Evolutionary conservation across 2,888 invertebrate genomes (phyloP).

Genomic region (Tinea semifulvella): DNA sequence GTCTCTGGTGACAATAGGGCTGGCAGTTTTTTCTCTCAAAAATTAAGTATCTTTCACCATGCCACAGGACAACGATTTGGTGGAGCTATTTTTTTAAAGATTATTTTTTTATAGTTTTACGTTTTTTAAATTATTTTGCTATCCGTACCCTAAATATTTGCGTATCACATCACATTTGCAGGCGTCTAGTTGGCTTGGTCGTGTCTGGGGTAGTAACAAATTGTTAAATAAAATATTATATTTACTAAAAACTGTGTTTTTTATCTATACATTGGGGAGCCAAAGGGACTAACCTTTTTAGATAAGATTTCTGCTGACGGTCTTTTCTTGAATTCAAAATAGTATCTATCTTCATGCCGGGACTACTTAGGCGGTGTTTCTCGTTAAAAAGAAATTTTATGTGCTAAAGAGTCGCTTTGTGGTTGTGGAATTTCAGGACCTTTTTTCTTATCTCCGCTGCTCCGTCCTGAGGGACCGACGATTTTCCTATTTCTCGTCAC

Average conservation of each 20-base stretch:
- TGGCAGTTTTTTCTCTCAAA: too few relatives aligned
- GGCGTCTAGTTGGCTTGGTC: too few relatives aligned
- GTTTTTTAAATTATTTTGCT: too few relatives aligned
- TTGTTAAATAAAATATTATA: too few relatives aligned
- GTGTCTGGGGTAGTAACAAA: too few relatives aligned
- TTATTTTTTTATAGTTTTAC: too few relatives aligned
- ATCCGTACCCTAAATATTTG: too few relatives aligned
- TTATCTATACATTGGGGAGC: conserved; percentile 3
- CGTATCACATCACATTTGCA: too few relatives aligned
- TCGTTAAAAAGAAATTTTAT: conserved; percentile 21
- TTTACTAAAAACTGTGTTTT: conserved; percentile 2
- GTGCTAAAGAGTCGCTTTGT: conserved; percentile 19
- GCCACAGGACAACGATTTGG: too few relatives aligned
- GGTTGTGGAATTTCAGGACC: conserved; percentile 20
- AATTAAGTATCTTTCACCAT: too few relatives aligned
- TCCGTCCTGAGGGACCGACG: conserved; percentile 17
- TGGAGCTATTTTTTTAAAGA: too few relatives aligned
- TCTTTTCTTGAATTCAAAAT: conserved; percentile 13
- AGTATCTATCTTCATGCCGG: conserved; percentile 11
- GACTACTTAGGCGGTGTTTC: conserved; percentile 14
- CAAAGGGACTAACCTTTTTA: conserved; percentile 11
- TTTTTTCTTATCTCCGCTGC: conserved; percentile 21
- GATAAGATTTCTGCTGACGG: conserved; percentile 13
- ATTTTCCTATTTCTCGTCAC: conserved; percentile 24
- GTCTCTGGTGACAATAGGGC: too few relatives aligned